A percentile compares a stretch with the other conserved stretches of the same genome.
phyloP scores from a whole-genome alignment of 2,888 invertebrate species.

The Bedellia somnulentella region DNA sequence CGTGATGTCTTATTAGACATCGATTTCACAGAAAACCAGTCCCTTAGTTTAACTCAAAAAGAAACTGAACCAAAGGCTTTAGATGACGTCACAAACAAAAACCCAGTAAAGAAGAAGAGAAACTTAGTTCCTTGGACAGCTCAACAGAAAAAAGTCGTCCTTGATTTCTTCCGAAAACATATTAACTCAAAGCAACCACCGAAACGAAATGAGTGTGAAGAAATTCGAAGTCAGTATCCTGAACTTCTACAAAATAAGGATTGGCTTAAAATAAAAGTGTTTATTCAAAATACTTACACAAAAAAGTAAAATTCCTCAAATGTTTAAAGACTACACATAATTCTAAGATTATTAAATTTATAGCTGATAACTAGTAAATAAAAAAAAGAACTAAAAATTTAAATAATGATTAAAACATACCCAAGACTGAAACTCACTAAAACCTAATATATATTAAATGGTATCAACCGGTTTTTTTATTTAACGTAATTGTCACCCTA shows the following conservation, averaged over 20 bases:
- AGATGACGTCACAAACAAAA: neutral
- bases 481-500: too few relatives aligned
- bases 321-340: too few relatives aligned
- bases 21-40: neutral
- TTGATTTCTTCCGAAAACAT: constrained; percentile 12
- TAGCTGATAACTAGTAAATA: too few relatives aligned
- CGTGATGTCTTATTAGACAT: constrained; percentile 9
- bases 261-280: too few relatives aligned
- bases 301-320: too few relatives aligned
- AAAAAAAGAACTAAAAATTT: too few relatives aligned
- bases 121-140: constrained; percentile 14
- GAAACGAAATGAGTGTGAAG: constrained; percentile 14
- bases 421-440: too few relatives aligned
- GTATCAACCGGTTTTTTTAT: too few relatives aligned
- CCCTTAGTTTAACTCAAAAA: neutral
- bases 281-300: too few relatives aligned
- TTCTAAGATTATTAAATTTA: too few relatives aligned
- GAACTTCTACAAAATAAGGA: constrained; percentile 14
- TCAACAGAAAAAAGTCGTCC: constrained; percentile 12
- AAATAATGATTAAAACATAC: too few relatives aligned
- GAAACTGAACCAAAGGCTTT: neutral
- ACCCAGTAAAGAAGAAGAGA: constrained; percentile 10
- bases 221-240: constrained; percentile 8
- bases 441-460: too few relatives aligned
- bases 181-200: constrained; percentile 15